Evolutionary conservation across 2,797 vertebrate species (phyloP), one percentile per base, ranked within the genome.

Genomic region (Crypturellus tataupa): DNA sequence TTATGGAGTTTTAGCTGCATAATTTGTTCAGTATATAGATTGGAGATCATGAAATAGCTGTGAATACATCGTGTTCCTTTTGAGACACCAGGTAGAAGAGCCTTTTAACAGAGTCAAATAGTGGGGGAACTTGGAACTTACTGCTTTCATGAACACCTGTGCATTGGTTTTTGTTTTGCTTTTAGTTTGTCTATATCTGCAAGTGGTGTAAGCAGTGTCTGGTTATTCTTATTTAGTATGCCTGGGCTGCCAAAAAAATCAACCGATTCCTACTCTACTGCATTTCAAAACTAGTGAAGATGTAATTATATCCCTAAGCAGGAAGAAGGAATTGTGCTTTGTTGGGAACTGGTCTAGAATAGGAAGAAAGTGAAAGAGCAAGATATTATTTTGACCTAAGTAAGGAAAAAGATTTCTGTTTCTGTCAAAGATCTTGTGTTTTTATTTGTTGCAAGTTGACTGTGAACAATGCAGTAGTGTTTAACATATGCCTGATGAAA

Each of bases 241-340:
- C 73, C 77, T 87, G 19, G 67, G 77, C 82, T 96, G 91, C 86
- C 94, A 94, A 95, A 94, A 92, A 97, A 96, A 89, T 93, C 71
- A 81, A 94, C 84, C 94, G 68, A 94, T 96, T 97, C 96, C 85
- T 96, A 94, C 81, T 83, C 77, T 94, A 97, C 89, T 97, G 77
- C 63, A 64, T 96, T 87, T 97, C 94, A 88, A 87, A 97, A 93
- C 94, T 97, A 97, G 96, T 97, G 95, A 94, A 97, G 93, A 89
- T 84, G 64, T 97, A 96, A 95, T 97, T 94, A 95, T 94, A 96
- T 96, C 70, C 93, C 90, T 94, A 85, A 95, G 93, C 94, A 96
- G 87, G 71, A 96, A 96, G 87, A 94, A 93, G 73, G 89, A 96
- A 95, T 94, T 96, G 79, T 23, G 71, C 68, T 93, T 95, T 95